These are phyloP conservation scores for Oopsacas minuta DNA, from an alignment of 37 sponge, comb jelly and placozoan species.

Conservation along the genomic window DNA sequence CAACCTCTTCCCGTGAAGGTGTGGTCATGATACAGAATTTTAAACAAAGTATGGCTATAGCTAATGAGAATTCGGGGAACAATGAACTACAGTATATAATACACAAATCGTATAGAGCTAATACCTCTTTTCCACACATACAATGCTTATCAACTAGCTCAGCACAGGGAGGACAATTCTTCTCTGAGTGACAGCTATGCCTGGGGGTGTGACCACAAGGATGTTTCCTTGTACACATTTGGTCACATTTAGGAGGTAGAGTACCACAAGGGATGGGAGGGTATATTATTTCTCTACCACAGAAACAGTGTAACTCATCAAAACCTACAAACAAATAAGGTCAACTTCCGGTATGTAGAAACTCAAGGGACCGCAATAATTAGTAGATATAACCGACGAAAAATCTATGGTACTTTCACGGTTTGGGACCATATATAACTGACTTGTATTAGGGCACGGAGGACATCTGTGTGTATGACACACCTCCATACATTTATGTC, in stretches of 20 bases:
- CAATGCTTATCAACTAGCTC: constrained; percentile 56
- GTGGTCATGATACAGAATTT: no score
- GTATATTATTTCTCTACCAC: constrained; percentile 64
- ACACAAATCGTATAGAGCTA: no score
- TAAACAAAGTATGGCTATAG: no score
- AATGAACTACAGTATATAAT: no score
- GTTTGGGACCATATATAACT: neutral
- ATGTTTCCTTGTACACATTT: constrained; percentile 53
- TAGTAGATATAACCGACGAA: no score
- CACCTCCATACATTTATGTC: constrained; percentile 33
- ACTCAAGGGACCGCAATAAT: no score
- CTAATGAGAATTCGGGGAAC: no score
- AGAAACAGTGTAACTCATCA: constrained; percentile 75
- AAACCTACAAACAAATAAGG: constrained; percentile 43
- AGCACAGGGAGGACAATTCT: constrained; percentile 71
- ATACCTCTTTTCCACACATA: constrained; percentile 77
- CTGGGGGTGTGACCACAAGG: constrained; percentile 59
- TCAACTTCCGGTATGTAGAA: no score
- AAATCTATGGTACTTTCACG: neutral
- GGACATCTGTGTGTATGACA: constrained; percentile 50
- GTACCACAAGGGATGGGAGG: constrained; percentile 90
- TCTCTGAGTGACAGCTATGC: constrained; percentile 75
- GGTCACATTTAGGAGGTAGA: constrained; percentile 46
- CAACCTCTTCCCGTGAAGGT: no score
- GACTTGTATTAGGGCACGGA: neutral